Evolutionary conservation across 2,888 invertebrate species (phyloP), one percentile per base, ranked within the genome.

Genomic region (Allygus modestus): DNA sequence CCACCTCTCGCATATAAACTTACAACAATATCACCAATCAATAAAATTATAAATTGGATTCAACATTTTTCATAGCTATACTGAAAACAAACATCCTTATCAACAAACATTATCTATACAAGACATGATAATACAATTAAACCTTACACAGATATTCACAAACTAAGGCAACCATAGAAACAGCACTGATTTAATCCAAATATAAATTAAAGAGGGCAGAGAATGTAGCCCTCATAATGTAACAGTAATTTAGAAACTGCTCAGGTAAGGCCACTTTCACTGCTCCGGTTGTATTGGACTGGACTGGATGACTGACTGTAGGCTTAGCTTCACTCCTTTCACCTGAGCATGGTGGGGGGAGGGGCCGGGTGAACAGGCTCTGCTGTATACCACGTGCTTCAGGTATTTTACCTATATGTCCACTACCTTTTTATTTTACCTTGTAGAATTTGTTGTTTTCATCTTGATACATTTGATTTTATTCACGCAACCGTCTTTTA

Each of bases 251-350:
- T 65, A 65, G 65, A 65, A 65, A 65, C 65, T 65, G 28, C 15
- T 7, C 65, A 65, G 65, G 58, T 23, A 4, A 46, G 15, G 17
- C 37, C 31, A 65, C 65, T 65, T 65, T 65, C 65, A 65, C 65
- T 65, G 65, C 65, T 65, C 65, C 28, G 31, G 28, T 28, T 65
- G 7, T 31, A 58, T 4, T 58, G 51, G 51, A 23, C 65, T 65
- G 65, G 51, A 23, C 65, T 65, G 65, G 65, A 65, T 65, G 28
- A 65, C 65, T 28, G 65, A 20, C 26, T 15, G 65, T 1, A 28
- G 28, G 20, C 31, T 65, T 26, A 28, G 65, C 65, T 28, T 65
- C 65, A 65, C 28, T 65, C 65, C 65, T 65, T 65, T 65, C 65
- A 65, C 65, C 65, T 65, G 65, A 65, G 65, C 17, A 17, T 28